phyloP scores from a whole-genome alignment of 2,113 vertebrate species.

The Leiothrix lutea region DNA sequence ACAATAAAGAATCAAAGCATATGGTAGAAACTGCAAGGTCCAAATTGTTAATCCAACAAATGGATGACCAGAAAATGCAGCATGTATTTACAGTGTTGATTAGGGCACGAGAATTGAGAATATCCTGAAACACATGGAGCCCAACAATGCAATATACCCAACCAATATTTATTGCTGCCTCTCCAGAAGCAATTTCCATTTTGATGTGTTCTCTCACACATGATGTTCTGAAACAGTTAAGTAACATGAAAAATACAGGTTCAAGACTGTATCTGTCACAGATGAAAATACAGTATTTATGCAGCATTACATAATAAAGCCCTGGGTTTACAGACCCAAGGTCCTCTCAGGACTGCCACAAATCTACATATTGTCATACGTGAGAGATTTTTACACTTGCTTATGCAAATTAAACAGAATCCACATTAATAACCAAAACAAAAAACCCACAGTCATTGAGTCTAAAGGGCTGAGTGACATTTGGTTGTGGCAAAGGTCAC shows the following conservation, averaged over 20 bases:
- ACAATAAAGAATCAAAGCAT: constrained; percentile 9
- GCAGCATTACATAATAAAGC: constrained; percentile 75
- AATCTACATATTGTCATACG: constrained; percentile 47
- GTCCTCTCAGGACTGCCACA: constrained; percentile 52
- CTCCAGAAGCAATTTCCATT: constrained; percentile 78
- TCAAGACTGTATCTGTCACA: constrained; percentile 75
- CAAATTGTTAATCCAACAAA: constrained; percentile 48
- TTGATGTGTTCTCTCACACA: constrained; percentile 70
- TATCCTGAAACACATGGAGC: constrained; percentile 55
- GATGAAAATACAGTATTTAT: constrained; percentile 76
- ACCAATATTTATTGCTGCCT: constrained; percentile 75
- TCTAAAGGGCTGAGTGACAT: neutral
- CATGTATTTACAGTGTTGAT: constrained; percentile 50
- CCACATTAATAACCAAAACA: constrained; percentile 11
- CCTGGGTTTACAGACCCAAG: constrained; percentile 63
- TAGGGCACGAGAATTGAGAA: constrained; percentile 40
- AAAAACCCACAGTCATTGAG: neutral
- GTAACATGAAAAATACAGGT: constrained; percentile 74
- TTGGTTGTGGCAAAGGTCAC: constrained; percentile 30
- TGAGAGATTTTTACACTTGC: constrained; percentile 46
- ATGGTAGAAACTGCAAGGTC: constrained; percentile 24
- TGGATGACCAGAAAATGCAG: neutral
- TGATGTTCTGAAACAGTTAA: constrained; percentile 74
- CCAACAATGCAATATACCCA: constrained; percentile 49
- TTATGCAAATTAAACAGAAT: constrained; percentile 34